Evolutionary conservation across 2,113 vertebrate species (phyloP), one percentile per base, ranked within the genome.

Genomic region (Amphiprion ocellaris): DNA sequence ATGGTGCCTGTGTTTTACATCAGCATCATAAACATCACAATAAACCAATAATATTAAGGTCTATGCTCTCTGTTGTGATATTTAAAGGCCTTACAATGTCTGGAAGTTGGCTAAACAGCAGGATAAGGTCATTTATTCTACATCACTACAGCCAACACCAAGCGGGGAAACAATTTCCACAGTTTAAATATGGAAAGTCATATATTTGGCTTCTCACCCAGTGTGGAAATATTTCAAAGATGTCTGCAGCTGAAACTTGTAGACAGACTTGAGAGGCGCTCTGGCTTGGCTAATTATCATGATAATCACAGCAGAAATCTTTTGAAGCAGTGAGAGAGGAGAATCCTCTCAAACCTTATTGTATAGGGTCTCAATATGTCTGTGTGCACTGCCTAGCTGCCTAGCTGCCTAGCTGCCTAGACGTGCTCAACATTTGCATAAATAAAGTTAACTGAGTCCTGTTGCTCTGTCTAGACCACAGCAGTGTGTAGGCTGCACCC

Each of bases 291-390:
- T 84, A 62, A 94, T 93, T 92, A 89, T 84, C 92, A 93, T 91
- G 81, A 93, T 87, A 94, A 94, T 92, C 76, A 59, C 85, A 73
- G 44, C 74, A 84, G 87, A 89, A 90, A 84, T 86, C 89, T 79
- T 86, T 90, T 89, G 73, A 92, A 61, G 85, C 50, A 39, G 39
- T 74, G 77, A 84, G 81, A 83, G 84, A 83, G 26, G 58, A 81
- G 73, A 81, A 87, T 89, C 76, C 54, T 68, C 81, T 77, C 71
- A 24, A 86, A 83, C 47, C 50, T 79, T 79, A 76, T 89, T 90
- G 77, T 82, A 62, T 76, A 21, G 59, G 55, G 73, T 41, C 76
- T 83, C 77, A 73, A 62, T 68, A 78, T 84, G 69, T 79, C 39
- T 77, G 41, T 52, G 19, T 44, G 78, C 28, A n/a, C n/a, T n/a